These are phyloP conservation scores for Ormyrus thymus DNA, from an alignment of 2,888 invertebrate genomes.

Conservation along the genomic window DNA sequence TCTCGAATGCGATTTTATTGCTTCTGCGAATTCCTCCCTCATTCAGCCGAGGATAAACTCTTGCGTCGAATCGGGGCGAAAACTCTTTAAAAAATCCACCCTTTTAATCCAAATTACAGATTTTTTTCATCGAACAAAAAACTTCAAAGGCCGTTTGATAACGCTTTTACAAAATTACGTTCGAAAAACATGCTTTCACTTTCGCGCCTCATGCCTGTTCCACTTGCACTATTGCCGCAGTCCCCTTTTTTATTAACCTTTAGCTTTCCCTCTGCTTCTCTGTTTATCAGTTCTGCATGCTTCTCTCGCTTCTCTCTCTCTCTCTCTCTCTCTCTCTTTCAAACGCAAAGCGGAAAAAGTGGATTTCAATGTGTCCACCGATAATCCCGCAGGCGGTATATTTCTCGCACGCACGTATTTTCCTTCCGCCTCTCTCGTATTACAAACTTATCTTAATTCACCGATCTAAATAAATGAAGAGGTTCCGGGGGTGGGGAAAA, in stretches of 20 bases:
- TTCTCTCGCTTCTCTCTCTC: constrained; percentile 13
- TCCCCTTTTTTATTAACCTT: constrained; percentile 29
- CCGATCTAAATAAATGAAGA: constrained; percentile 63
- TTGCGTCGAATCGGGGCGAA: neutral
- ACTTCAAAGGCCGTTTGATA: neutral
- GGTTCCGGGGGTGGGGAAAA: constrained; percentile 2
- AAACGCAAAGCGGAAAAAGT: constrained; percentile 24
- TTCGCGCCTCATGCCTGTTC: constrained; percentile 25
- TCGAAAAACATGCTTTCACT: constrained; percentile 44
- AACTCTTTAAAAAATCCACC: constrained; percentile 31
- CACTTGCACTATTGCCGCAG: constrained; percentile 8
- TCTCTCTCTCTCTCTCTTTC: neutral
- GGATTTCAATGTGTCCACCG: constrained; percentile 43
- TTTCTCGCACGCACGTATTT: constrained; percentile 16
- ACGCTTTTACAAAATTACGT: constrained; percentile 18
- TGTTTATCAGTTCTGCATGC: constrained; percentile 36
- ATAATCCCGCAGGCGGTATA: constrained; percentile 37
- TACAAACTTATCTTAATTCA: constrained; percentile 59
- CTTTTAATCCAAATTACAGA: constrained; percentile 45
- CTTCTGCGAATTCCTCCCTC: constrained; percentile 6
- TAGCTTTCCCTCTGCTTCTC: constrained; percentile 9
- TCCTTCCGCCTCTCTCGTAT: constrained; percentile 12
- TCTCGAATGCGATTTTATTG: constrained; percentile 52
- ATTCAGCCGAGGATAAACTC: constrained; percentile 29
- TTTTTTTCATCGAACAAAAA: neutral